Evolutionary conservation across 2,888 invertebrate genomes (phyloP).

Genomic region (Chymomyza amoena): DNA sequence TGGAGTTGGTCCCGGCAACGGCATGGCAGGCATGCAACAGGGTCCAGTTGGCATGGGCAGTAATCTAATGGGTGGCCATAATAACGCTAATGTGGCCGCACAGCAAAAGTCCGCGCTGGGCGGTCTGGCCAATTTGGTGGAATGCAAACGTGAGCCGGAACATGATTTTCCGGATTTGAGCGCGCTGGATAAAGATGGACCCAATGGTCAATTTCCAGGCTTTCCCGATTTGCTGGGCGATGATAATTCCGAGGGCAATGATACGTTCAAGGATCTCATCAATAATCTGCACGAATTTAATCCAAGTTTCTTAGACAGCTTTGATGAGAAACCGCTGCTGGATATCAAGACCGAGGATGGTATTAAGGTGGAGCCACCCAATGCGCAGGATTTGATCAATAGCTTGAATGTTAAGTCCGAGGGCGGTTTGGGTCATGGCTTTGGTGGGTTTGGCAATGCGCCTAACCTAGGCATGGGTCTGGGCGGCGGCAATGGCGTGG

Average conservation of each 20-base stretch:
- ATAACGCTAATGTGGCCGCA: conserved; percentile 76
- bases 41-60: conserved; percentile 47
- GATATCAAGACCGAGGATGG: conserved; percentile 79
- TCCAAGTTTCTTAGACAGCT: conserved; percentile 89
- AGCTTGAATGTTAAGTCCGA: conserved; percentile 78
- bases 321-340: conserved; percentile 81
- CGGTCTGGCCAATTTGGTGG: conserved; percentile 84
- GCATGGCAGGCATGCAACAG: conserved; percentile 35
- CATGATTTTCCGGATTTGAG: conserved; percentile 93
- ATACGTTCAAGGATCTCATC: conserved; percentile 91
- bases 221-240: conserved; percentile 91
- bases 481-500: conserved; percentile 42
- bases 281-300: conserved; percentile 91
- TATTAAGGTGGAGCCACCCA: conserved; percentile 77
- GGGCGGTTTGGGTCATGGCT: conserved; percentile 76
- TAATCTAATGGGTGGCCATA: conserved; percentile 75
- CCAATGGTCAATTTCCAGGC: conserved; percentile 87
- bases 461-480: conserved; percentile 37
- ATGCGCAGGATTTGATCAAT: conserved; percentile 77
- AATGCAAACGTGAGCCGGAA: conserved; percentile 91
- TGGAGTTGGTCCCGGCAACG: conserved; percentile 56
- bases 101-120: conserved; percentile 77
- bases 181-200: conserved; percentile 90
- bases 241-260: conserved; percentile 89
- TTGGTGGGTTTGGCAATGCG: conserved; percentile 64